phyloP scores from a whole-genome alignment of 1,140 invertebrate genomes.

The Pseudachorutes palmiensis region DNA sequence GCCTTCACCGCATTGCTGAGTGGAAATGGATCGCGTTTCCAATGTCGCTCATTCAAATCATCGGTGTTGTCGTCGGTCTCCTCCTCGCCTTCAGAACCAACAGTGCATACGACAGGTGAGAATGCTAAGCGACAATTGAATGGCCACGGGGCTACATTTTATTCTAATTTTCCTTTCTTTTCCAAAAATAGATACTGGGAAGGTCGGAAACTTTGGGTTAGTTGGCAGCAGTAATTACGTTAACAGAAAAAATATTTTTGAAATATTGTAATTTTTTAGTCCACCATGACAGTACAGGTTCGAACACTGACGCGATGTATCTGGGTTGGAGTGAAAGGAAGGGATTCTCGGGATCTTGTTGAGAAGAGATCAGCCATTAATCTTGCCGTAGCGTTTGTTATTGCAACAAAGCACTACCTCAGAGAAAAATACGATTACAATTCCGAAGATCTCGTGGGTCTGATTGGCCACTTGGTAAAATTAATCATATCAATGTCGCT shows the following conservation, averaged over 20 bases:
- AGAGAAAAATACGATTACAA: slow-evolving; percentile 18
- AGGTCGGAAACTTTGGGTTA: slow-evolving; percentile 5
- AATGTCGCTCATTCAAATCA: slow-evolving; percentile 27
- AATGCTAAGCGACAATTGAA: background rate
- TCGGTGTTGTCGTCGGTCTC: slow-evolving; percentile 34
- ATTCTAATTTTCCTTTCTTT: too few relatives aligned
- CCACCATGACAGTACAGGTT: slow-evolving; percentile 5
- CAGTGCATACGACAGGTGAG: slow-evolving; percentile 33
- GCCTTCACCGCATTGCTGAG: slow-evolving; percentile 29
- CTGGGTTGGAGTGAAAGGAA: background rate
- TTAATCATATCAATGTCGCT: background rate
- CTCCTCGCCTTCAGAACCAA: slow-evolving; percentile 35
- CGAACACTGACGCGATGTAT: slow-evolving; percentile 2
- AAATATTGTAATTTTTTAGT: background rate
- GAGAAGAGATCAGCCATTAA: slow-evolving; percentile 17
- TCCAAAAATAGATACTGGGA: slow-evolving; percentile 14
- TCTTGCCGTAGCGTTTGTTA: slow-evolving; percentile 11
- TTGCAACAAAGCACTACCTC: slow-evolving; percentile 13
- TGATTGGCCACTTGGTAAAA: slow-evolving; percentile 16
- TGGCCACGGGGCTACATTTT: too few relatives aligned
- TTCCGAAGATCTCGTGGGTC: slow-evolving; percentile 14
- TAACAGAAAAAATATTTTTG: background rate
- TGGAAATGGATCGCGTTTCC: slow-evolving; percentile 31
- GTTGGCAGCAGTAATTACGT: background rate
- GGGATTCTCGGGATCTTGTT: background rate